Conservation (phyloP, 2,888 invertebrate species). For the Anthrax anthrax region DNA sequence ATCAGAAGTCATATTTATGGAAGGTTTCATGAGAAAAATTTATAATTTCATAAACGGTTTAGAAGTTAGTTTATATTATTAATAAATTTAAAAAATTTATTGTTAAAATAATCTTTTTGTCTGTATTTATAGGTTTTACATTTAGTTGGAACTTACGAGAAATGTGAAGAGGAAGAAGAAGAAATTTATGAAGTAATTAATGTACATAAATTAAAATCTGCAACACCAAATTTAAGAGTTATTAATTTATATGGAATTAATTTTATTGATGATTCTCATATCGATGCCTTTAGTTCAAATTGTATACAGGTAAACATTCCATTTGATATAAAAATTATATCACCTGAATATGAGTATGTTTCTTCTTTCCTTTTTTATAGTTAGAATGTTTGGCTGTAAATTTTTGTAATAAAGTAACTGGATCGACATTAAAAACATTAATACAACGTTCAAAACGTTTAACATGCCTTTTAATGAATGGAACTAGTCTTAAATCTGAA, state of each 20-base stretch:
- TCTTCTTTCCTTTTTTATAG: conserved; percentile 40
- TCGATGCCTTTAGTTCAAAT: conserved; percentile 93
- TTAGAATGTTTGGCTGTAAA: conserved; percentile 94
- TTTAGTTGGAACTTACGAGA: conserved; percentile 94
- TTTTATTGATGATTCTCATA: conserved; percentile 96
- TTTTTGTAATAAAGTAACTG: conserved; percentile 93
- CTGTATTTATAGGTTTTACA: conserved; percentile 51
- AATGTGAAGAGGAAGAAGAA: conserved; percentile 96
- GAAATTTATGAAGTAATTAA: conserved; percentile 99
- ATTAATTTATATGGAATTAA: conserved; percentile 98
- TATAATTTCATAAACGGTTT: conserved; percentile 98
- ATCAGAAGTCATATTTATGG: conserved; percentile 99
- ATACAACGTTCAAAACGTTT: conserved; percentile 87
- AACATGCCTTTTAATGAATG: conserved; percentile 86
- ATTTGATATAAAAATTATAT: background rate
- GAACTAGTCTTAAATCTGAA: conserved; percentile 88
- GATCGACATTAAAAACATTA: conserved; percentile 84
- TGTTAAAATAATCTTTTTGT: background rate
- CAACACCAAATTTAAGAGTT: conserved; percentile 91
- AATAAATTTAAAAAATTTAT: background rate
- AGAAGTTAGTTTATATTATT: conserved; percentile 42
- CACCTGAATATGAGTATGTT: background rate
- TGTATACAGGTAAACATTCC: conserved; percentile 60
- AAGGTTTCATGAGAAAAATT: conserved; percentile 98
- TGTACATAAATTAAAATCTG: conserved; percentile 95